Base-by-base conservation (phyloP, 1,140 invertebrate species). In the Diuraphis noxia region DNA sequence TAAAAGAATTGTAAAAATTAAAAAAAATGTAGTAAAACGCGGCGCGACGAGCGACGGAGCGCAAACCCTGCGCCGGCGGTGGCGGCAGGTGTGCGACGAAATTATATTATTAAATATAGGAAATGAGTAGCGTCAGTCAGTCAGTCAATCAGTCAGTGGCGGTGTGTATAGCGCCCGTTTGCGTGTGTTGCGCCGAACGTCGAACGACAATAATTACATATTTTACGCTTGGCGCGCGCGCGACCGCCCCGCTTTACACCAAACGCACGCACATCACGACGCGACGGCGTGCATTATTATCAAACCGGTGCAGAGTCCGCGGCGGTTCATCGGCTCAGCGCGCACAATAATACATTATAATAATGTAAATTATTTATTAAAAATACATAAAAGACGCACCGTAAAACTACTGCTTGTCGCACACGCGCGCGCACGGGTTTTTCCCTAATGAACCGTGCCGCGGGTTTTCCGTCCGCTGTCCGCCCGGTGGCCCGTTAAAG, bases 381-480 rank as follows among this genome's bases (percentile, higher is more conserved):
- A n/a, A 72, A 72, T 72, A n/a, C 34, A 52, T 52, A 25, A 52
- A 52, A 63, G 10, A 17, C 56, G 30, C 30, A 4, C 30, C 5
- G 56, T 63, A n/a, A 63, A 13, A 63, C 79, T 36, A 25, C 81
- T 38, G 82, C 43, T 86, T 86, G 85, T 86, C 85, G 85, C 85
- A 86, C 85, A 86, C 85, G 85, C 85, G 85, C 85, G 85, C 85
- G 85, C 46, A 86, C 84, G 84, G 85, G 85, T 36, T 86, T 85
- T 86, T 86, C 85, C 85, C 85, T 86, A 86, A 86, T 86, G 85
- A 86, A 86, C 85, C 85, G 85, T 86, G 85, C 85, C 81, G 82
- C 85, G 85, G 34, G 46, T 86, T 86, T 86, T 86, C 85, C 85
- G 84, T 52, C 34, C 84, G 43, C 84, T 19, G 84, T 49, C n/a